Evolutionary conservation across 35 echinoderm and acorn worm species (phyloP), one percentile per base, ranked within the genome.

Genomic region (Apostichopus californicus): DNA sequence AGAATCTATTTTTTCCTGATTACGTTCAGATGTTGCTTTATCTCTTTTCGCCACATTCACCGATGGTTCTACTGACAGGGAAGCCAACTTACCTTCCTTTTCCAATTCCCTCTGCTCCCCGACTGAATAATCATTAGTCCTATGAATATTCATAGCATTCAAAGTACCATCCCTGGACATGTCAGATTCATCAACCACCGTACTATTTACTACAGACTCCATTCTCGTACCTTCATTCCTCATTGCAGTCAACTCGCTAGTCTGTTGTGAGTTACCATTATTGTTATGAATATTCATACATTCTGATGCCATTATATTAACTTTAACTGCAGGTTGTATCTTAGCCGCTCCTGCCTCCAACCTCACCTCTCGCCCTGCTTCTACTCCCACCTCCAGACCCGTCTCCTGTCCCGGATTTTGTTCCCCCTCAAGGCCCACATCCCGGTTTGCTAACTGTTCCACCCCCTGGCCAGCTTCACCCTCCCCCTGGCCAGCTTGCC

Each of bases 271-370:
- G 58, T 59, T 52, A 28, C 55, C 6, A 81, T 10, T 46, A 54
- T 14, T 0, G 15, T 81, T 14, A 46, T 81, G 78, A 81, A 81
- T 81, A 85, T 85, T 85, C 56, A 85, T n/a, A 85, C 23, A 25
- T 25, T 59, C 34, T 58, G 55, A 58, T 10, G 20, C 58, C 21
- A 85, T 11, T 20, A 85, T 85, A 59, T 85, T 85, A 7, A 85
- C 81, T 59, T 85, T 85, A 23, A 85, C 81, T 6, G 81, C 81
- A 22, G 54, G 54, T 25, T 85, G 54, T 22, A 17, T 75, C 71
- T 75, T n/a, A 5, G 21, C 18, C n/a, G 5, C 13, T 20, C 17
- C 20, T 7, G 7, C 20, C 20, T 75, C 6, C 15, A 18, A 7
- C 17, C 14, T 7, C 58, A 61, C 58, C 58, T 61, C 58, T 61